Base-by-base conservation (phyloP, 1,140 invertebrate species). In the Polyergus mexicanus region DNA sequence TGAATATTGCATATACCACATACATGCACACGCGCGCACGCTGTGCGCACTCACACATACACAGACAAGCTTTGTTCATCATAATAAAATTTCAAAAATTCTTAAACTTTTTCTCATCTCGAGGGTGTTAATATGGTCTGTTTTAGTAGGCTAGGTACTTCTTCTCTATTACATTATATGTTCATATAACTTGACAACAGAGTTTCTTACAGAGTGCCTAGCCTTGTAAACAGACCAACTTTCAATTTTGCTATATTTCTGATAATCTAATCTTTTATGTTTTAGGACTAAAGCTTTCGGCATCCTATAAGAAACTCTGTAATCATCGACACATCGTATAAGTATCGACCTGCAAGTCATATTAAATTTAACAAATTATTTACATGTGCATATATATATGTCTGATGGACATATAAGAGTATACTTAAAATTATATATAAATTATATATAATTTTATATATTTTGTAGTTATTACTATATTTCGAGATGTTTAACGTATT, bases 241-340 rank as follows among this genome's bases (percentile, higher is more conserved):
- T 58, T 32, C 51, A 62, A 65, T 88, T 60, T 47, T 58, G 22
- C 56, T 56, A 63, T 8, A 11, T 32, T 56, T 86, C 60, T 91
- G 71, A 88, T 65, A 75, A 66, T 62, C 68, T 69, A 38, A 85
- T 25, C 74, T 87, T 92, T 92, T 92, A 63, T 92, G 88, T 94
- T 94, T 84, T 94, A 94, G 93, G 93, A 92, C 86, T 91, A 94
- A 88, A 91, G 78, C 92, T 58, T 94, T 94, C 90, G 92, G 91
- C 91, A 92, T 94, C 92, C 84, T 93, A 91, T 94, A 94, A 94
- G 92, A 91, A 92, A 93, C 88, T 94, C 92, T 91, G 69, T 85
- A 88, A 88, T 86, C 81, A 41, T 71, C 89, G 35, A 72, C 75
- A 62, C 19, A 81, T 6, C 41, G 6, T 41, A 25, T 32, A 56